Evolutionary conservation across 2,888 invertebrate genomes (phyloP), one percentile per base, ranked within the genome.

Genomic region (Hydraecia micacea): DNA sequence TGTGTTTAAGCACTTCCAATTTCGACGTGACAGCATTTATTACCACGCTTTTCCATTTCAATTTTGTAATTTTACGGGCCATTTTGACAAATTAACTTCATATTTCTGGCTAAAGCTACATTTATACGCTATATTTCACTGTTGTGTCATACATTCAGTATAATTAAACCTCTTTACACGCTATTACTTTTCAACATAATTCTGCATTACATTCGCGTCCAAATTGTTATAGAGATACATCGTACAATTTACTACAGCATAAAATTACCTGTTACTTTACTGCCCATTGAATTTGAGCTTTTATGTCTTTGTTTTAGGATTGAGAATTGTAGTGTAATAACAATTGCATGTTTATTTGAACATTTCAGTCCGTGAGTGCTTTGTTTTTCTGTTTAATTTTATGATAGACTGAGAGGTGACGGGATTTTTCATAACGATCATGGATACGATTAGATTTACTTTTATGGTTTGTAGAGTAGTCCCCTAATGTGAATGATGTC

Each of bases 171-270:
- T 73, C 72, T 79, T 70, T 67, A 70, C 69, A 62, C 36, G n/a
- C 28, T 58, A 28, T 52, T 68, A 75, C 62, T 84, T 71, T 58
- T 78, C 69, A 75, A 62, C 73, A 66, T 58, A 68, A 72, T 76
- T 80, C 63, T 65, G 60, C 32, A 70, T 77, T 72, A 79, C 67
- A 68, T 79, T 65, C n/a, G 13, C 52, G 32, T 58, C 36, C 36
- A 85, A 84, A 85, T 74, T 76, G 71, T 84, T 73, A 87, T n/a
- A 74, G 62, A 72, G 80, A 80, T 87, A 63, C 60, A 80, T 69
- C 42, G 71, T 39, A 60, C 62, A 58, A 36, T 87, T 87, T 84
- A 84, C 65, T 60, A 25, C 67, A 25, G 25, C 75, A 72, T 80
- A 84, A 86, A 80, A 76, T 86, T 75, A 84, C 85, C 80, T 85